Evolutionary conservation across 2,888 invertebrate species (phyloP).

Genomic region (Azorinus chamasolen): DNA sequence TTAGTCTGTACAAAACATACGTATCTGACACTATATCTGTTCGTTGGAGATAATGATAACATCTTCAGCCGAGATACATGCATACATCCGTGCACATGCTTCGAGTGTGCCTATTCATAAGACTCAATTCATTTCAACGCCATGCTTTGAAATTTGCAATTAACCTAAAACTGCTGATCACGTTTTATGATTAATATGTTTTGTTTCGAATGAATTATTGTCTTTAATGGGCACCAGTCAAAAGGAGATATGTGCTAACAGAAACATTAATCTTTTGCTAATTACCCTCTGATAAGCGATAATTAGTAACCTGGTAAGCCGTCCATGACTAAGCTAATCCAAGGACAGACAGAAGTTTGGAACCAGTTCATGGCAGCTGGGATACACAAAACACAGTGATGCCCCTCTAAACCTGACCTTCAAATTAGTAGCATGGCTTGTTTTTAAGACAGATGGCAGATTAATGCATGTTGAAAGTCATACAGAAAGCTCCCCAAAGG

Average conservation of each 20-base stretch:
- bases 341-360: too few species aligned
- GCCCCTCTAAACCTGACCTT: too few species aligned
- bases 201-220: conserved; percentile 22
- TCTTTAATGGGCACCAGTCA: conserved; percentile 30
- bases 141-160: conserved; percentile 18
- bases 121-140: background rate
- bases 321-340: conserved; percentile 21
- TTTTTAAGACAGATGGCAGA: too few species aligned
- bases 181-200: conserved; percentile 14
- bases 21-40: too few species aligned
- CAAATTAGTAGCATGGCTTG: too few species aligned
- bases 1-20: too few species aligned
- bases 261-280: conserved; percentile 43
- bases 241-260: conserved; percentile 36
- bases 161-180: conserved; percentile 26
- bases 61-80: background rate
- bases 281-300: conserved; percentile 39
- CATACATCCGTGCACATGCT: conserved; percentile 5
- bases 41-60: too few species aligned
- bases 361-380: background rate
- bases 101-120: conserved; percentile 1
- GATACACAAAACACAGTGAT: background rate
- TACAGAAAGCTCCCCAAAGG: too few species aligned
- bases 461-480: too few species aligned
- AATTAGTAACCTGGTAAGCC: conserved; percentile 42